phyloP scores from a whole-genome alignment of 64 coral and sea anemone species.

The Pocillopora damicornis region DNA sequence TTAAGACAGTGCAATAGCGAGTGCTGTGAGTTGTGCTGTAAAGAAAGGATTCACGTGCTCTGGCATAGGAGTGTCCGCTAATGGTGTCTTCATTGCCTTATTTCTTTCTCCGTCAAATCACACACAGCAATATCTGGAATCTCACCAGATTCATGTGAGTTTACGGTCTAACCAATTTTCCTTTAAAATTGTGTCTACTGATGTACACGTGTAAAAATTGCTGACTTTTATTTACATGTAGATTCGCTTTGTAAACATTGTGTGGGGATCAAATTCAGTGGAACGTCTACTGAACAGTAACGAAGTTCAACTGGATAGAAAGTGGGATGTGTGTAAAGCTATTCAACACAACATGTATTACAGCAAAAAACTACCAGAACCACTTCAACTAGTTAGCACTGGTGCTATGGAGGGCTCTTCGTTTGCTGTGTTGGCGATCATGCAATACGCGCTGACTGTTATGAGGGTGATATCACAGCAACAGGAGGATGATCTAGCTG shows the following conservation, averaged over 20 bases:
- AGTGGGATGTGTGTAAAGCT: constrained; percentile 36
- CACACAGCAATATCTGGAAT: constrained; percentile 17
- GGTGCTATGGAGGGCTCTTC: not conserved
- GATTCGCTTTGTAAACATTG: constrained; percentile 21
- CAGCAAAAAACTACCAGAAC: not conserved
- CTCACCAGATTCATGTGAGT: constrained; percentile 3
- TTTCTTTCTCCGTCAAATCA: not conserved
- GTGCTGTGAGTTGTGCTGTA: not conserved
- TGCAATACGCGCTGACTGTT: constrained; percentile 3
- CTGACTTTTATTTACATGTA: not conserved
- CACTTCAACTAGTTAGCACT: not conserved
- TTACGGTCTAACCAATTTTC: not conserved
- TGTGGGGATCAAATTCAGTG: not conserved
- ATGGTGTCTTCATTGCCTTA: not conserved
- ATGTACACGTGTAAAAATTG: not conserved
- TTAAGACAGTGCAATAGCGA: not conserved
- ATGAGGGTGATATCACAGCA: not conserved
- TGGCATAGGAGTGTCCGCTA: constrained; percentile 17
- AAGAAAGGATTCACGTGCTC: constrained; percentile 2
- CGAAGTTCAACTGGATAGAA: constrained; percentile 1
- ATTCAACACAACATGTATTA: not conserved
- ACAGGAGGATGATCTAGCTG: not conserved
- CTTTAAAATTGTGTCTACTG: no score
- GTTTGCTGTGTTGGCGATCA: not conserved
- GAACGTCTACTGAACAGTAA: not conserved